Base-by-base conservation (phyloP, 2,888 invertebrate species). In the Phaedon cochleariae region DNA sequence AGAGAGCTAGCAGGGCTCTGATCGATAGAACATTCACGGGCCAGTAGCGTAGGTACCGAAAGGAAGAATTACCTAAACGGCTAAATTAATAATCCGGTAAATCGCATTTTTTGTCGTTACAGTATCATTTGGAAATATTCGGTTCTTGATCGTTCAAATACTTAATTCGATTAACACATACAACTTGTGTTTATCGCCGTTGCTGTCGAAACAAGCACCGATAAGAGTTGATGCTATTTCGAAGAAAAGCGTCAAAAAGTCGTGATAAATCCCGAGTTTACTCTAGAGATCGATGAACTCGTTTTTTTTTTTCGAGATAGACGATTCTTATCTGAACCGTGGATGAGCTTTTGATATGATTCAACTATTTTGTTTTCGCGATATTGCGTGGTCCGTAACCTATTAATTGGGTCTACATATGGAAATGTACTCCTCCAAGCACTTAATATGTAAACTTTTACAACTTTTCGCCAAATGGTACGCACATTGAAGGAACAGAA, bases 191-290 rank as follows among this genome's bases (percentile, higher is more conserved):
- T 34, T 12, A 34, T 34, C 34, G 34, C 31, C 1, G 6, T 34
- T 9, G 6, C 10, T 34, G 31, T 34, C 6, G 31, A 34, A 34
- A 34, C 31, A 34, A 34, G 10, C 4, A 55, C 37, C 34, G 62
- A 62, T 62, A 54, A 62, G 53, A 61, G 45, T 59, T n/a, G n/a
- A n/a, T n/a, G n/a, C n/a, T n/a, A n/a, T n/a, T 64, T 53, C 20
- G 31, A 54, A 53, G 54, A 59, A 59, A 59, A 48, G 51, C 49
- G 51, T 46, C 20, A 18, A 55, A n/a, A 45, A 12, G 17, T 12
- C 29, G 52, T 18, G 31, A 61, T 45, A 53, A 41, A 53, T 53
- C 17, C 48, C 48, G 15, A 31, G 41, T 59, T 21, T 31, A 22
- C 29, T 54, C 34, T 54, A 46, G 15, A 29, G 64, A 55, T 59